A percentile compares a stretch with the other conserved stretches of the same genome.
Evolutionary conservation across 2,113 vertebrate genomes (phyloP).

Genomic region (Macquaria ambigua): DNA sequence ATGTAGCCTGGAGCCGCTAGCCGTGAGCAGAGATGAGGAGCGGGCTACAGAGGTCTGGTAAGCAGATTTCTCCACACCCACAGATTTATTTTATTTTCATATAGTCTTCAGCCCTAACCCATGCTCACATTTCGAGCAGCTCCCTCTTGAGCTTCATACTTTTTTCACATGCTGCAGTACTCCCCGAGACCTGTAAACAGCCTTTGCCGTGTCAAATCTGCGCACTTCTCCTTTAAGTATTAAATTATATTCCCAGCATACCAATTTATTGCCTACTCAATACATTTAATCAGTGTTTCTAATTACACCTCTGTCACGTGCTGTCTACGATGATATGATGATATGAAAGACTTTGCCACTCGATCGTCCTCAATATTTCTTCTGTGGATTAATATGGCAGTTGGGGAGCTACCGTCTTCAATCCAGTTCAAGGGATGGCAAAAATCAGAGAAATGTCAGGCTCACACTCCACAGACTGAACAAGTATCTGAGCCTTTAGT

Average conservation of each 20-base stretch:
- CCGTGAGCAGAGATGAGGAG: not conserved
- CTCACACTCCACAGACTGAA: not conserved
- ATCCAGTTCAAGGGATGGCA: not conserved
- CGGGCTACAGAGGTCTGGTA: not conserved
- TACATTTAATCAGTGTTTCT: not conserved
- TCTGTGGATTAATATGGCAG: not conserved
- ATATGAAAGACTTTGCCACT: not conserved
- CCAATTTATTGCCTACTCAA: not conserved
- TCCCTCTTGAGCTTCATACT: not conserved
- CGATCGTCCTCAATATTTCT: not conserved
- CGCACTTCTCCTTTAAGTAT: not conserved
- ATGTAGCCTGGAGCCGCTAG: not conserved
- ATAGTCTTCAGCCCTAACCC: no score
- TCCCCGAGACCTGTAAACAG: not conserved
- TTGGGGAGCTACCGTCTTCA: not conserved
- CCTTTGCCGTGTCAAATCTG: not conserved
- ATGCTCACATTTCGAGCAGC: not conserved
- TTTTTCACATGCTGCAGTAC: not conserved
- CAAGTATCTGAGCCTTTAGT: conserved; percentile 33
- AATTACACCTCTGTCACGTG: not conserved
- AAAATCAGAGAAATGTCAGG: conserved; percentile 27
- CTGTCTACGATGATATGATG: no score
- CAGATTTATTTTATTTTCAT: no score
- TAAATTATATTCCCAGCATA: no score
- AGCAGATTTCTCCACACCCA: not conserved